phyloP scores from a whole-genome alignment of 1,140 invertebrate genomes.

The Argopecten irradians region DNA sequence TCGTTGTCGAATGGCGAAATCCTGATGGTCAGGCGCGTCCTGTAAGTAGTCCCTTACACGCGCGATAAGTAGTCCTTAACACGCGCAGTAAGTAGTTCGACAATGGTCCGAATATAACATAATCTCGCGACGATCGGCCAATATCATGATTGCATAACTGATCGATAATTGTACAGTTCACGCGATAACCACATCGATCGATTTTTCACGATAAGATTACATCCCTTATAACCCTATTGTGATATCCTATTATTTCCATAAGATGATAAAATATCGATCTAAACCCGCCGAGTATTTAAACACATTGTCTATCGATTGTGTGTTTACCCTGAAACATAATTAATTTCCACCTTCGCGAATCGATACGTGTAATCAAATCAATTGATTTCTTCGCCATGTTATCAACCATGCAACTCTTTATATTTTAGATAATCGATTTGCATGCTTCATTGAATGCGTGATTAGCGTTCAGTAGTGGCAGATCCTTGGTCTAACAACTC shows the following conservation, averaged over 20 bases:
- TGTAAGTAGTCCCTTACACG: neutral
- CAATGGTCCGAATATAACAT: neutral
- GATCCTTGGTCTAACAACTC: neutral
- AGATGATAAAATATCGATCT: slow-evolving; percentile 17
- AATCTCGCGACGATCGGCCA: neutral
- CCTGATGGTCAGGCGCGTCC: neutral
- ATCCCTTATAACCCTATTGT: neutral
- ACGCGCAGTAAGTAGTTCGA: neutral
- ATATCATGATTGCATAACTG: neutral
- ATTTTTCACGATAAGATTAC: neutral
- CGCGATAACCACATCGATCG: neutral
- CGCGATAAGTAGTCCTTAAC: too few species aligned
- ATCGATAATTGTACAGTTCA: neutral
- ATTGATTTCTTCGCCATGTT: neutral
- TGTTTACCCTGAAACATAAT: neutral
- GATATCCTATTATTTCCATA: neutral
- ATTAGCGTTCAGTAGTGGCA: neutral
- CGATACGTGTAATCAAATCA: neutral
- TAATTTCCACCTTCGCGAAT: slow-evolving; percentile 9
- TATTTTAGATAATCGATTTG: neutral
- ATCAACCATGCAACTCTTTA: neutral
- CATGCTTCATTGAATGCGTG: neutral
- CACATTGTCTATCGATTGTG: neutral
- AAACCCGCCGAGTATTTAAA: neutral
- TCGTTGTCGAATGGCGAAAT: neutral